A percentile compares a stretch with the other conserved stretches of the same genome.
Conservation (phyloP, 2,797 vertebrate genomes). For the Phylloscopus collybita region DNA sequence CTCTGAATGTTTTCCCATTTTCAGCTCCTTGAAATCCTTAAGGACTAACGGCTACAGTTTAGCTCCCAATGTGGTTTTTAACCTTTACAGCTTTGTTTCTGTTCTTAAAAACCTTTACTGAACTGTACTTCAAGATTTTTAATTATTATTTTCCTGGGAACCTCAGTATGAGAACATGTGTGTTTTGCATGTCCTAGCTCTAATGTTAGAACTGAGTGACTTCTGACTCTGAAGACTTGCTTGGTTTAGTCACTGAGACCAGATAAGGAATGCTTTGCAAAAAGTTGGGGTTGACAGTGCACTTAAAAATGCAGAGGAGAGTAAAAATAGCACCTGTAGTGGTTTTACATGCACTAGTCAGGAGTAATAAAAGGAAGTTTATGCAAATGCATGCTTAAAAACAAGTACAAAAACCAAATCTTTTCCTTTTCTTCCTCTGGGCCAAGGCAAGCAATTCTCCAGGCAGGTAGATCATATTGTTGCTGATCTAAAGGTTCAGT, state of each 20-base stretch:
- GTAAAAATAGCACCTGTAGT: background rate
- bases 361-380: constrained; percentile 31
- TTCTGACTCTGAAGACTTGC: background rate
- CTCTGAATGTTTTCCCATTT: constrained; percentile 20
- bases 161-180: background rate
- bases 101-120: background rate
- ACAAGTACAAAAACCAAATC: background rate
- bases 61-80: background rate
- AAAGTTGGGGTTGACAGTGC: background rate
- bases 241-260: background rate
- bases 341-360: constrained; percentile 48
- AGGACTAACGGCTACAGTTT: background rate
- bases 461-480: background rate
- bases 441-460: background rate
- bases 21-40: constrained; percentile 1
- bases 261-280: background rate
- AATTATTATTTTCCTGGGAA: background rate
- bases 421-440: background rate
- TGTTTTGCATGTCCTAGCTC: constrained; percentile 14
- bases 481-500: background rate
- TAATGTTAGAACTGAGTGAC: background rate
- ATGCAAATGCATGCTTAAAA: constrained; percentile 9
- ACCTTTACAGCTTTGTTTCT: background rate
- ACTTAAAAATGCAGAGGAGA: background rate
- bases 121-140: background rate